Evolutionary conservation across 2,113 vertebrate species (phyloP).

Genomic region (Ranitomeya imitator): DNA sequence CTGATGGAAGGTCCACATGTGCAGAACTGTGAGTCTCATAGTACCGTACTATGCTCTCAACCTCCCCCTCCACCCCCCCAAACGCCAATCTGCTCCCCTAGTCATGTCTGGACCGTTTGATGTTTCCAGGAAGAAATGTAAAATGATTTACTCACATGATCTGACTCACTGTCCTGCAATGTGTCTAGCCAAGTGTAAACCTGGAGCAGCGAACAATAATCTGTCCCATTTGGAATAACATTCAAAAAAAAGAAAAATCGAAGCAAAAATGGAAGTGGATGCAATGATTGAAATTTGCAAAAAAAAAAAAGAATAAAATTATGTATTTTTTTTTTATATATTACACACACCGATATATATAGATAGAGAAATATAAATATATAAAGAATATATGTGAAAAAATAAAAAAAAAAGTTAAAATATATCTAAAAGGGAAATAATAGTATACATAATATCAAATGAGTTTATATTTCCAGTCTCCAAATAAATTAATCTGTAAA

Average conservation of each 20-base stretch:
- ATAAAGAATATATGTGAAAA: no score
- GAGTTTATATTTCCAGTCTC: no score
- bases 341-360: no score
- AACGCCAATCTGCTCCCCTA: slow-evolving; percentile 14
- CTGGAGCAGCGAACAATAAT: not conserved
- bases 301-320: no score
- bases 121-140: slow-evolving; percentile 54
- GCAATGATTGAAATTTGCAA: no score
- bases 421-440: no score
- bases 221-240: not conserved
- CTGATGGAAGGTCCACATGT: not conserved
- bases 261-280: not conserved
- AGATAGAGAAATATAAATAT: no score
- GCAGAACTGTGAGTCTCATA: not conserved
- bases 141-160: slow-evolving; percentile 47
- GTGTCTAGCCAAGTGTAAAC: slow-evolving; percentile 37
- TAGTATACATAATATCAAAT: no score
- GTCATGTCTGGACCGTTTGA: slow-evolving; percentile 45
- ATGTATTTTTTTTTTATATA: no score
- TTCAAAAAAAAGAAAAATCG: not conserved
- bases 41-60: not conserved
- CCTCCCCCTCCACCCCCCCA: not conserved
- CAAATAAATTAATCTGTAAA: no score
- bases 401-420: no score
- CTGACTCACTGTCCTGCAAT: slow-evolving; percentile 57